phyloP scores from a whole-genome alignment of 2,797 vertebrate species.

The Nannoperca obscura region DNA sequence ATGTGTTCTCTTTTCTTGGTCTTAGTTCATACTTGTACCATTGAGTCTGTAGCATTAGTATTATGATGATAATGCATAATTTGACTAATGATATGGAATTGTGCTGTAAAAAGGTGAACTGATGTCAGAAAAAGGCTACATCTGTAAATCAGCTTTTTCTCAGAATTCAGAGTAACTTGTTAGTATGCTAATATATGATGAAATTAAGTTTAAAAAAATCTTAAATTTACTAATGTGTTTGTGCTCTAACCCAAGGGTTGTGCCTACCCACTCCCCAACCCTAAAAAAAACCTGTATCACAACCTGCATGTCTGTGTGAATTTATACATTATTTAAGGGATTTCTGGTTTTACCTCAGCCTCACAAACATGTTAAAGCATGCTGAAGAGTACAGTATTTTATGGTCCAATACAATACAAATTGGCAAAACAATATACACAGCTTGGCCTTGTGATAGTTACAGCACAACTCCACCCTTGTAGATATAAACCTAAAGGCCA shows the following conservation, averaged over 20 bases:
- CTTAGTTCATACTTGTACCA: not conserved
- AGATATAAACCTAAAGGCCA: slow-evolving; percentile 14
- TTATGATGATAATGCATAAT: not conserved
- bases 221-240: not conserved
- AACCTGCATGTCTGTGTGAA: not conserved
- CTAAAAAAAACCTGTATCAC: not conserved
- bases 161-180: not conserved
- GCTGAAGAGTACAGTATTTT: not conserved
- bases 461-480: not conserved
- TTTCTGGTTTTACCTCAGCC: not conserved
- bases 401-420: not conserved
- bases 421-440: not conserved
- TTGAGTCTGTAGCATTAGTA: not conserved
- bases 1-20: too few species aligned
- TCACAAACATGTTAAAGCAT: slow-evolving; percentile 7
- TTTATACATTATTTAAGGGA: slow-evolving; percentile 22
- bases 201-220: not conserved
- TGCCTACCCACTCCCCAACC: too few species aligned
- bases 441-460: not conserved
- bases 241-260: not conserved
- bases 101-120: not conserved
- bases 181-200: not conserved
- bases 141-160: not conserved
- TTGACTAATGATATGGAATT: not conserved
- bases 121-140: not conserved